These are phyloP conservation scores for Crematogaster levior DNA, from an alignment of 2,888 invertebrate species.

Conservation along the genomic window DNA sequence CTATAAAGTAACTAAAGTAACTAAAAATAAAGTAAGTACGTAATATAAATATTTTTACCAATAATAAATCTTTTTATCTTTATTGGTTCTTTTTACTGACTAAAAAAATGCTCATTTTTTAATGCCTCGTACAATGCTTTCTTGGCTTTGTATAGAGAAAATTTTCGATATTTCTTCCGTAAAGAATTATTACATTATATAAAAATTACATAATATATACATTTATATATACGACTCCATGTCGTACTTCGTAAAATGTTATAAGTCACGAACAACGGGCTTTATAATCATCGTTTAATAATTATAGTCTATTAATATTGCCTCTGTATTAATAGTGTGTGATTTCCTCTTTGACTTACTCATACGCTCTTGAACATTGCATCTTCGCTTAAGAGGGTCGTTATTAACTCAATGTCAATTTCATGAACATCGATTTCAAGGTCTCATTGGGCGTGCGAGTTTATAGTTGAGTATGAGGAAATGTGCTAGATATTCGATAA, in stretches of 20 bases:
- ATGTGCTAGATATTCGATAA: slow-evolving; percentile 29
- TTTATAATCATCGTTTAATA: slow-evolving; percentile 9
- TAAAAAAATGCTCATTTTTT: background rate
- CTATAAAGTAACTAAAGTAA: no score
- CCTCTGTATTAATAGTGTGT: slow-evolving; percentile 32
- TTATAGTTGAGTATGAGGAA: slow-evolving; percentile 29
- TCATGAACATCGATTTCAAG: slow-evolving; percentile 43
- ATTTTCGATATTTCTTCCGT: background rate
- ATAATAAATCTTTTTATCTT: background rate
- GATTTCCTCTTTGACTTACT: slow-evolving; percentile 29
- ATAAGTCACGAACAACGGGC: background rate
- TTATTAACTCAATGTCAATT: slow-evolving; percentile 39
- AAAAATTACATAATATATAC: background rate
- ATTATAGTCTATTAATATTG: slow-evolving; percentile 35
- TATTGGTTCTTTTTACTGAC: background rate
- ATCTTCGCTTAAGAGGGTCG: slow-evolving; percentile 6
- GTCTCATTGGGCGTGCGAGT: slow-evolving; percentile 1
- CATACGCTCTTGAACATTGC: slow-evolving; percentile 16
- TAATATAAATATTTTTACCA: background rate
- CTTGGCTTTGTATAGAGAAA: no score
- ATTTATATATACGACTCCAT: background rate
- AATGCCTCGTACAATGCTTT: background rate
- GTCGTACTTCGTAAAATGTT: background rate
- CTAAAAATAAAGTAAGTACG: background rate
- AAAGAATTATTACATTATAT: background rate